These are phyloP conservation scores for Archocentrus centrarchus DNA, from an alignment of 2,113 vertebrate genomes.

Conservation along the genomic window DNA sequence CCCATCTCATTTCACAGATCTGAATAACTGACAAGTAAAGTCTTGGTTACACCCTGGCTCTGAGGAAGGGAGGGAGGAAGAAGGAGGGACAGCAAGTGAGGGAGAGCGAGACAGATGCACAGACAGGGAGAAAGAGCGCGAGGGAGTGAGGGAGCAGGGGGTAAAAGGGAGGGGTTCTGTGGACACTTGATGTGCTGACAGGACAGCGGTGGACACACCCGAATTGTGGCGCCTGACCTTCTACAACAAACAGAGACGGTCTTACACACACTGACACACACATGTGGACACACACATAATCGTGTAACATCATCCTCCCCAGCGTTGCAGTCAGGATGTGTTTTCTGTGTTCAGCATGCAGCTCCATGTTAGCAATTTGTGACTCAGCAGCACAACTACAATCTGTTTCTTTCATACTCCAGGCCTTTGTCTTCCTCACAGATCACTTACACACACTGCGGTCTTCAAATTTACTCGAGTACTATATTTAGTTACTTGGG, in stretches of 20 bases:
- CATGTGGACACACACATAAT: constrained; percentile 16
- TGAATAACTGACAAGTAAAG: constrained; percentile 74
- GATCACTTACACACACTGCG: not conserved
- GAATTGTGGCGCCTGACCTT: constrained; percentile 77
- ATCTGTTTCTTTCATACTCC: constrained; percentile 62
- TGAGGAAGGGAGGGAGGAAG: constrained; percentile 64
- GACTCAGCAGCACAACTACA: constrained; percentile 68
- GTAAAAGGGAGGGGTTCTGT: constrained; percentile 59
- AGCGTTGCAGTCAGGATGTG: constrained; percentile 45
- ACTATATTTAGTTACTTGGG: not conserved
- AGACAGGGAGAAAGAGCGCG: constrained; percentile 17
- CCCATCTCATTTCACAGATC: constrained; percentile 69
- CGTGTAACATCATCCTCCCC: constrained; percentile 57
- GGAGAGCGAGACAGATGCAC: not conserved
- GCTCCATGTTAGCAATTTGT: constrained; percentile 56
- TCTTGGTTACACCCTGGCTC: constrained; percentile 76
- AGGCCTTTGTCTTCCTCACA: constrained; percentile 18
- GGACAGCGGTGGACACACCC: constrained; percentile 76
- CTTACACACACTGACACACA: constrained; percentile 26
- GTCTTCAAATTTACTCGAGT: not conserved
- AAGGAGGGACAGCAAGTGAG: not conserved
- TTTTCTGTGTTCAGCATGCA: constrained; percentile 29
- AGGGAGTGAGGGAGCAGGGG: constrained; percentile 36
- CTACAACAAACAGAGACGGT: constrained; percentile 70
- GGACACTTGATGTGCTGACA: constrained; percentile 78